These are phyloP conservation scores for Nannoperca australis DNA, from an alignment of 2,797 vertebrate species.

Conservation along the genomic window DNA sequence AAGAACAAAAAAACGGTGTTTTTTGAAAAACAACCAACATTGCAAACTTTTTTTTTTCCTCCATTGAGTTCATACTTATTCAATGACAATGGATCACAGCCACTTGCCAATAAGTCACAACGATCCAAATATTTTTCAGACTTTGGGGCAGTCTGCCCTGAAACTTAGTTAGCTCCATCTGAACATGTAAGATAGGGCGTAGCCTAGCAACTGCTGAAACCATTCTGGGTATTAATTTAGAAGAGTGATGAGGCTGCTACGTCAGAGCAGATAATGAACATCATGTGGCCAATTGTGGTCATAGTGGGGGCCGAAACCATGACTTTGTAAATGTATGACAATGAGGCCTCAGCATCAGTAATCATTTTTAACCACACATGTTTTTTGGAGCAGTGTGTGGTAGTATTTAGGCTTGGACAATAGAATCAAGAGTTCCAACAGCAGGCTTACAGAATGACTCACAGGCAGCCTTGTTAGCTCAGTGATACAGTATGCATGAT, in stretches of 20 bases:
- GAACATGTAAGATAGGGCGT: neutral
- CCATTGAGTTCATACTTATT: neutral
- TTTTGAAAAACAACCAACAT: neutral
- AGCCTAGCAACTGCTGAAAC: conserved; percentile 24
- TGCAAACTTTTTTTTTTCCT: neutral
- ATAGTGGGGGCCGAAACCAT: neutral
- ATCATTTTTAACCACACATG: conserved; percentile 7
- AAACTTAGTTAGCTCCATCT: conserved; percentile 9
- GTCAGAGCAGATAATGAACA: conserved; percentile 24
- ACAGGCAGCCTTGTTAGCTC: conserved; percentile 19
- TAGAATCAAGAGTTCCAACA: too few relatives aligned
- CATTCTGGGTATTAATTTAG: conserved; percentile 23
- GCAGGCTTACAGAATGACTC: conserved; percentile 32
- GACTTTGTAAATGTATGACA: neutral
- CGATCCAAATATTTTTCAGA: too few relatives aligned
- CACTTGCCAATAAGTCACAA: too few relatives aligned
- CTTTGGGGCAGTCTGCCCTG: neutral
- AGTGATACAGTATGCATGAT: neutral
- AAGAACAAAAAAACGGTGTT: neutral
- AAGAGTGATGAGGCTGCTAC: conserved; percentile 8
- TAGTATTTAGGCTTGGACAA: conserved; percentile 1
- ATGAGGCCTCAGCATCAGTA: neutral
- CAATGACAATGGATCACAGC: too few relatives aligned
- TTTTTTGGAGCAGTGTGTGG: neutral
- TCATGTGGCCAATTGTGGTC: conserved; percentile 4